phyloP scores from a whole-genome alignment of 2,797 vertebrate genomes.

The Pristis pectinata region DNA sequence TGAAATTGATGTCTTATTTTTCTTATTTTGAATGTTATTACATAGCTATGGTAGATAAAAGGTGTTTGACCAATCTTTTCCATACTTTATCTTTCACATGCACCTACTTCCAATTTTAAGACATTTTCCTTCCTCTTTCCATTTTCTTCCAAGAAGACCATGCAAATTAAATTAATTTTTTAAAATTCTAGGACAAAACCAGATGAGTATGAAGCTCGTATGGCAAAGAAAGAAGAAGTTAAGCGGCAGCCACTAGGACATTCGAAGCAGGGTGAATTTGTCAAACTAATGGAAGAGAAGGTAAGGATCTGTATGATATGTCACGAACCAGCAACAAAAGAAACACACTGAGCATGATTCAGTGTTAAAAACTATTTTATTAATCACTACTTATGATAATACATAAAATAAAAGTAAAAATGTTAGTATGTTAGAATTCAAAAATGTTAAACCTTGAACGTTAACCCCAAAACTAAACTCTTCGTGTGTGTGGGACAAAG shows the following conservation, averaged over 20 bases:
- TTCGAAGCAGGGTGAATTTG: slow-evolving; percentile 77
- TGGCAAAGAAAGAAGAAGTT: slow-evolving; percentile 66
- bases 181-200: slow-evolving; percentile 65
- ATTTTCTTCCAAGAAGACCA: background rate
- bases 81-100: no score
- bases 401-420: no score
- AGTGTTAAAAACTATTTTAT: no score
- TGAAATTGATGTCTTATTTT: background rate
- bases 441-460: no score
- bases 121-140: background rate
- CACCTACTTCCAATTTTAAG: no score
- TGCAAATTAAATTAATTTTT: background rate
- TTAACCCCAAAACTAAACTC: no score
- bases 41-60: background rate
- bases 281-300: slow-evolving; percentile 74
- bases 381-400: no score
- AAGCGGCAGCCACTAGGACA: slow-evolving; percentile 69
- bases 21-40: background rate
- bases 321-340: no score
- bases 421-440: no score
- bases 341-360: no score
- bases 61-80: background rate
- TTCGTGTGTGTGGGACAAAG: no score
- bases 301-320: slow-evolving; percentile 52
- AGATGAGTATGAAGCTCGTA: slow-evolving; percentile 67